phyloP scores from a whole-genome alignment of 64 coral and sea anemone genomes.

The Catalaphyllia jardinei region DNA sequence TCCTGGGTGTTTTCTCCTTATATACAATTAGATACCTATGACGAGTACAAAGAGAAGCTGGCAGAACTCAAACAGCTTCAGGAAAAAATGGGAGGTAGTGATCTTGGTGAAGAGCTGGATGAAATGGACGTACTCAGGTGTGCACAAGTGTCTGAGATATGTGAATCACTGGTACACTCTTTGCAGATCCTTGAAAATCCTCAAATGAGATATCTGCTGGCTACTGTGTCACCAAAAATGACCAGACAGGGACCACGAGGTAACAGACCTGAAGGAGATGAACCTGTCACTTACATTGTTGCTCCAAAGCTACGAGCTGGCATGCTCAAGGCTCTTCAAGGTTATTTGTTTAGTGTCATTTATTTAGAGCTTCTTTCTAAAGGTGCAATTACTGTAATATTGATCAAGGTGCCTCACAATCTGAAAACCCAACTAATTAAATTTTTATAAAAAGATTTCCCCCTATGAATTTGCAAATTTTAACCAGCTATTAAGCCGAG shows the following conservation, averaged over 20 bases:
- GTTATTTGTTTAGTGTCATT: not conserved
- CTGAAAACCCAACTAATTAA: no score
- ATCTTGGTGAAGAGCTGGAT: constrained; percentile 93
- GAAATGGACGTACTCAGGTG: constrained; percentile 83
- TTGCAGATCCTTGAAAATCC: constrained; percentile 98
- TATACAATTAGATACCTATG: constrained; percentile 85
- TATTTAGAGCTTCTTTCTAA: no score
- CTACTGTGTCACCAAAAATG: constrained; percentile 65
- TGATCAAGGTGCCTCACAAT: not conserved
- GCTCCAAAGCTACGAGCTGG: constrained; percentile 69
- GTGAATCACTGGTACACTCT: constrained; percentile 77
- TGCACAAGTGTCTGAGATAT: constrained; percentile 87
- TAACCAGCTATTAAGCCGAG: no score
- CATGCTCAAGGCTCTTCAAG: constrained; percentile 81
- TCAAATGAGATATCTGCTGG: constrained; percentile 94
- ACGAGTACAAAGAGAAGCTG: constrained; percentile 78
- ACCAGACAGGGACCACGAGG: constrained; percentile 38
- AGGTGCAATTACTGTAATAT: no score
- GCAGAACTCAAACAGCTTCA: constrained; percentile 80
- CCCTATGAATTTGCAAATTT: no score
- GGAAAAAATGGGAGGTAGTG: constrained; percentile 80
- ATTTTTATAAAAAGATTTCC: no score
- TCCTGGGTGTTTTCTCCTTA: not conserved
- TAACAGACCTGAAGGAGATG: constrained; percentile 42
- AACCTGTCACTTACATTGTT: constrained; percentile 75